These are phyloP conservation scores for Disparrhopalites patrizii DNA, from an alignment of 2,888 invertebrate genomes.

Conservation along the genomic window DNA sequence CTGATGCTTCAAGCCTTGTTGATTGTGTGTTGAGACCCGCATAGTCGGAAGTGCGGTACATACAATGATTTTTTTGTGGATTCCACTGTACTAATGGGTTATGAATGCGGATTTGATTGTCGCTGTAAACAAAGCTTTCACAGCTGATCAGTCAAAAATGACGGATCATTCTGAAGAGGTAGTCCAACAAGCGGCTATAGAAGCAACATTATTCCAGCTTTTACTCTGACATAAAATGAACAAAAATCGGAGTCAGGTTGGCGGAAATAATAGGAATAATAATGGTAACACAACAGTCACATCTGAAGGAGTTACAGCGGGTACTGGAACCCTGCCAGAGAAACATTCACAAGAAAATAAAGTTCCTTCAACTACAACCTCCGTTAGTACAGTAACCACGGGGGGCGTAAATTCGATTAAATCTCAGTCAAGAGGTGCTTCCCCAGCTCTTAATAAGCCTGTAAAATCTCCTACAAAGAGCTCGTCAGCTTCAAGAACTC, in stretches of 20 bases:
- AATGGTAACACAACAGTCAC: slow-evolving; percentile 24
- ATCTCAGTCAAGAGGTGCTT: background rate
- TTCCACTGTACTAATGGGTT: too few species aligned
- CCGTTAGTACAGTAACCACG: background rate
- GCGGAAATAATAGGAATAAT: slow-evolving; percentile 20
- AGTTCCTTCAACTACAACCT: slow-evolving; percentile 1
- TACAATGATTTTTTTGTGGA: too few species aligned
- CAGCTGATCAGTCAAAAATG: background rate
- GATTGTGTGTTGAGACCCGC: too few species aligned
- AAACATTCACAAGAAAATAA: slow-evolving; percentile 1
- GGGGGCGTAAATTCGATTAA: background rate
- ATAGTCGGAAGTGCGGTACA: too few species aligned
- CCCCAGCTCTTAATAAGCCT: slow-evolving; percentile 8
- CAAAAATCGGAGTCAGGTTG: slow-evolving; percentile 20
- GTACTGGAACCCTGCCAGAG: background rate
- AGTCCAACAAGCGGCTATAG: background rate
- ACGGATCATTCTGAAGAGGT: background rate
- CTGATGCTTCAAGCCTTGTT: too few species aligned
- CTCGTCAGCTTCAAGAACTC: slow-evolving; percentile 30
- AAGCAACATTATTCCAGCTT: background rate
- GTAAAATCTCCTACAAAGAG: slow-evolving; percentile 12
- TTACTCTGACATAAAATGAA: slow-evolving; percentile 11
- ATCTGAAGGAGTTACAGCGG: background rate
- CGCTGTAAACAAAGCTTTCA: too few species aligned
- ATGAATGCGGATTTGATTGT: too few species aligned